A percentile compares a stretch with the other conserved stretches of the same genome.
Evolutionary conservation across 2,888 invertebrate species (phyloP).

Genomic region (Homarus gammarus): DNA sequence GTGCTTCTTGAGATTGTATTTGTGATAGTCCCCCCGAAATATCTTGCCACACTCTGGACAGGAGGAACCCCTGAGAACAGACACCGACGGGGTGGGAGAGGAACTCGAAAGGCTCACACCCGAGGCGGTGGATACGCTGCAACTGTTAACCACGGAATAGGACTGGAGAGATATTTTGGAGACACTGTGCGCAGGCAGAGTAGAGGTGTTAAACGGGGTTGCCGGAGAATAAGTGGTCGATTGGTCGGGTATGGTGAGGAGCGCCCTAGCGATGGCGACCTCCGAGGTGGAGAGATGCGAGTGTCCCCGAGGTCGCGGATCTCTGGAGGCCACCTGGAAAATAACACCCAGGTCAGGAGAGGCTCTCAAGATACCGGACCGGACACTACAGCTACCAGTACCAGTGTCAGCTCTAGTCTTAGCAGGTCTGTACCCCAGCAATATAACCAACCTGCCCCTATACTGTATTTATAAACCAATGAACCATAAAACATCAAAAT

Average conservation of each 20-base stretch:
- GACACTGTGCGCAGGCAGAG: slow-evolving; percentile 1
- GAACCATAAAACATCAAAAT: not conserved
- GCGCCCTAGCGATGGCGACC: slow-evolving; percentile 71
- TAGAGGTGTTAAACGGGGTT: slow-evolving; percentile 1
- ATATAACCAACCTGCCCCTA: not conserved
- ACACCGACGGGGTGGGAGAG: slow-evolving; percentile 25
- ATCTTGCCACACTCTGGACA: slow-evolving; percentile 74
- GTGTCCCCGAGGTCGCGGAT: slow-evolving; percentile 60
- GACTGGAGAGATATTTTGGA: slow-evolving; percentile 8
- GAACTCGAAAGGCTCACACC: slow-evolving; percentile 9
- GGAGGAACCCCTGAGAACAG: slow-evolving; percentile 42
- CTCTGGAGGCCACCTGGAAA: slow-evolving; percentile 70
- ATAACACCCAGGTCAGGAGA: slow-evolving; percentile 68
- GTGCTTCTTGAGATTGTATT: slow-evolving; percentile 75
- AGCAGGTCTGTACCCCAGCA: not conserved
- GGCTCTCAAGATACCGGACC: slow-evolving; percentile 41
- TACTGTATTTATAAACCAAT: not conserved
- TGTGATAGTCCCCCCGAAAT: slow-evolving; percentile 73
- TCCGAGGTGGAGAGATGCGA: slow-evolving; percentile 68
- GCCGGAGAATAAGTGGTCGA: slow-evolving; percentile 44
- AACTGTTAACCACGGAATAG: slow-evolving; percentile 35
- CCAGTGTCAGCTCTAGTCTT: not conserved
- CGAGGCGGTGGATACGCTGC: not conserved
- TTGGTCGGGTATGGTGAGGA: slow-evolving; percentile 67
- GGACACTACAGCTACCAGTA: slow-evolving; percentile 8